Conservation (phyloP, 1,140 invertebrate species). For the Procambarus virginalis region DNA sequence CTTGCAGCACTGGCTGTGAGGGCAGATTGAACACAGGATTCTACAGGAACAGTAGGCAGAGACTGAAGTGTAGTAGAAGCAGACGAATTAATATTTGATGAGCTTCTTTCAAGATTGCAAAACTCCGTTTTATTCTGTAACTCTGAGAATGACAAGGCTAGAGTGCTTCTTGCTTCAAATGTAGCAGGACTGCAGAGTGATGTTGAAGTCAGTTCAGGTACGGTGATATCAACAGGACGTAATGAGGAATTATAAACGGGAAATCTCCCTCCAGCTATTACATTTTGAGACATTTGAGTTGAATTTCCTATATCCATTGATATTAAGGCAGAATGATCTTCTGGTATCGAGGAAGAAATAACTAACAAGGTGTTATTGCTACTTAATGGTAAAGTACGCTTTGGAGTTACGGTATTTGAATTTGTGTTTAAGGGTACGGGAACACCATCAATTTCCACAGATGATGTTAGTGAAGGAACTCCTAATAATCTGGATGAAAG, state of each 20-base stretch:
- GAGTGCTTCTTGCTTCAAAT: neutral
- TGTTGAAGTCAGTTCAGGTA: neutral
- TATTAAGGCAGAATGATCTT: slow-evolving; percentile 1
- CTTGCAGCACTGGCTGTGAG: neutral
- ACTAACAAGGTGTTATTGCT: neutral
- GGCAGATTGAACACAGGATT: neutral
- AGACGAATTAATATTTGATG: neutral
- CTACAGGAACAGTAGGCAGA: neutral
- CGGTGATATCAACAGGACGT: neutral
- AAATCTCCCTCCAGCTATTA: neutral
- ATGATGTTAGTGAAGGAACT: neutral
- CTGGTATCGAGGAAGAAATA: neutral
- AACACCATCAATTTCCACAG: neutral
- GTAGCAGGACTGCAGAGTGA: neutral
- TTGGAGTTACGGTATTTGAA: neutral
- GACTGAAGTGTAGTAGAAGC: neutral
- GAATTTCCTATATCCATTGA: neutral
- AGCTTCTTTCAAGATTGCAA: neutral
- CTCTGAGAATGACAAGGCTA: neutral
- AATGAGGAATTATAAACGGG: neutral
- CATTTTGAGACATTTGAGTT: neutral
- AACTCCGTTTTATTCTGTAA: neutral
- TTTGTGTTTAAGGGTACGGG: neutral
- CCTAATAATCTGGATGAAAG: neutral
- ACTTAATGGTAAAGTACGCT: neutral